Evolutionary conservation across 2,797 vertebrate species (phyloP).

Genomic region (Ceryle rudis): DNA sequence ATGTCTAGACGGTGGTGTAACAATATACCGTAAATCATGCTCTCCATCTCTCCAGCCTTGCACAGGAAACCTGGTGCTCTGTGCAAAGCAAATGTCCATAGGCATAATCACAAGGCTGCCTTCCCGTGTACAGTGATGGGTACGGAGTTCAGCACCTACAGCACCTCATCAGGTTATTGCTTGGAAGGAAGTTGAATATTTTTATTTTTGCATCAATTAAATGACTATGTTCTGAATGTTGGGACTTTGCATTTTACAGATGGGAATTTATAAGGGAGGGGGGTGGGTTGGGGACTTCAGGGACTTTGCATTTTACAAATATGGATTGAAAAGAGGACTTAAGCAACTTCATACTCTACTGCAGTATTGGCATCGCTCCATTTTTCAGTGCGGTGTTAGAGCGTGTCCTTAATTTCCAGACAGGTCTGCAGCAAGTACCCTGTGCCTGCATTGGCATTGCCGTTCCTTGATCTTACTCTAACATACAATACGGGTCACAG

Average conservation of each 20-base stretch:
- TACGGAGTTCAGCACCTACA: background rate
- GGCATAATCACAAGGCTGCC: background rate
- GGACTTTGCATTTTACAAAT: no score
- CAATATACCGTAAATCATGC: background rate
- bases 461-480: background rate
- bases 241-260: background rate
- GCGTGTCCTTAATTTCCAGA: background rate
- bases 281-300: background rate
- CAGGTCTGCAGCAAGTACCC: background rate
- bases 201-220: background rate
- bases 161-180: background rate
- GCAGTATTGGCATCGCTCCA: background rate
- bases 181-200: background rate
- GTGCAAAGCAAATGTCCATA: background rate
- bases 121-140: background rate
- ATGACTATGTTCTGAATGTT: background rate
- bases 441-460: background rate
- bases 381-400: background rate
- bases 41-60: background rate
- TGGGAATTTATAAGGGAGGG: background rate
- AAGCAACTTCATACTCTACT: background rate
- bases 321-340: no score
- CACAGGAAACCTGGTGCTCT: constrained; percentile 32
- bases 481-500: background rate
- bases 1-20: constrained; percentile 36